Percentiles rank a stretch among this genome's conserved stretches.
Conservation (phyloP, 2,113 vertebrate genomes). For the Nycticebus coucang region DNA sequence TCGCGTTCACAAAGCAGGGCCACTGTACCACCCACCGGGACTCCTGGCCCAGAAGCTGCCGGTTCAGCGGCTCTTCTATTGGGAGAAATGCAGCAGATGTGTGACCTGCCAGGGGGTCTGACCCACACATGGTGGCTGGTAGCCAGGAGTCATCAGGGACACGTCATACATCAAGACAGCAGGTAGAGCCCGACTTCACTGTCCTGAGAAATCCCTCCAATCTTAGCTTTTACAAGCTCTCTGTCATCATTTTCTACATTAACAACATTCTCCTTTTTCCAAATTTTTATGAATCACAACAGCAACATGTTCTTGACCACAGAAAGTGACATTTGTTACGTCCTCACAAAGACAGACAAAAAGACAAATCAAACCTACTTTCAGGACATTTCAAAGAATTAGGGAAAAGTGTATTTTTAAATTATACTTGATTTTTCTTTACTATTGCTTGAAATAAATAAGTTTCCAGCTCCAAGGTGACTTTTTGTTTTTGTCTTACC, state of each 20-base stretch:
- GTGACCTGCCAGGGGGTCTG: neutral
- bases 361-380: conserved; percentile 29
- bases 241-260: neutral
- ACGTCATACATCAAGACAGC: neutral
- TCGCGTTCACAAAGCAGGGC: neutral
- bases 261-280: neutral
- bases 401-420: neutral
- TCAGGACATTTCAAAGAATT: conserved; percentile 5
- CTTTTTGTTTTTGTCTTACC: neutral
- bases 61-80: neutral
- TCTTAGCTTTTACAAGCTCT: neutral
- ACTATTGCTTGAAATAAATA: conserved; percentile 22
- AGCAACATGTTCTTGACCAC: neutral
- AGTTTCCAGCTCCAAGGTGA: neutral
- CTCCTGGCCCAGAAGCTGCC: neutral
- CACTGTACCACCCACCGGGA: neutral
- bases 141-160: neutral
- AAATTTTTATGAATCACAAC: conserved; percentile 14
- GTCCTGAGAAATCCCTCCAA: neutral
- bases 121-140: neutral
- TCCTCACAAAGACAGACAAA: neutral
- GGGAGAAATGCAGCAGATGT: accelerated
- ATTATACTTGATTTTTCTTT: neutral
- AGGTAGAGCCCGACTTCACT: neutral
- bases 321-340: neutral